Conservation (phyloP, 1,140 invertebrate genomes). For the Lepidurus arcticus region DNA sequence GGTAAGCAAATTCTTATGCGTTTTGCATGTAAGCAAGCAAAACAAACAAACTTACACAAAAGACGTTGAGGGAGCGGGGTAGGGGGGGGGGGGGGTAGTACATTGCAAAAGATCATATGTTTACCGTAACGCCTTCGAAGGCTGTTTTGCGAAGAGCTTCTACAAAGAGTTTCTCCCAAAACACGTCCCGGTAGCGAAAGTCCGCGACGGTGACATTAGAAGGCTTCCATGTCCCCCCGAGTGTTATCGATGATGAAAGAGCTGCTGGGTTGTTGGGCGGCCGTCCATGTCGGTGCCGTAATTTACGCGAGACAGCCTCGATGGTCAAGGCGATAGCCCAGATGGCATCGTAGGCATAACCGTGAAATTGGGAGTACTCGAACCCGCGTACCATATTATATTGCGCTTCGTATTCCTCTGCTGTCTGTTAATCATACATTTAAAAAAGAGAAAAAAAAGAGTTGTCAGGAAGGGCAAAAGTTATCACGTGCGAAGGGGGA, state of each 20-base stretch:
- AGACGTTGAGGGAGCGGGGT: background rate
- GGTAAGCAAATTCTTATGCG: background rate
- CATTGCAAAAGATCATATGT: conserved; percentile 41
- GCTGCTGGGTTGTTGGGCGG: conserved; percentile 15
- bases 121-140: conserved; percentile 89
- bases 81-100: background rate
- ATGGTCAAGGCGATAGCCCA: conserved; percentile 92
- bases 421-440: conserved; percentile 58
- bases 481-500: background rate
- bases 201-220: conserved; percentile 55
- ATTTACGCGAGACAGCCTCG: conserved; percentile 70
- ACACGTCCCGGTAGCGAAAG: conserved; percentile 73
- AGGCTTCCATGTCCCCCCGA: background rate
- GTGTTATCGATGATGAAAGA: background rate
- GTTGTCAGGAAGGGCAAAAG: background rate
- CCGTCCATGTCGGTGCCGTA: conserved; percentile 48
- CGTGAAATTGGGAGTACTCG: conserved; percentile 90
- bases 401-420: conserved; percentile 75
- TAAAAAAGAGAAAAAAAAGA: background rate
- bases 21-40: background rate
- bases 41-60: background rate
- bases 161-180: conserved; percentile 82
- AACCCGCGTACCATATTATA: conserved; percentile 70
- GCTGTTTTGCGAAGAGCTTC: conserved; percentile 82
- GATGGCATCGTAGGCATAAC: conserved; percentile 94